Base-by-base conservation (phyloP, 2,888 invertebrate genomes). In the Lithophane socia region DNA sequence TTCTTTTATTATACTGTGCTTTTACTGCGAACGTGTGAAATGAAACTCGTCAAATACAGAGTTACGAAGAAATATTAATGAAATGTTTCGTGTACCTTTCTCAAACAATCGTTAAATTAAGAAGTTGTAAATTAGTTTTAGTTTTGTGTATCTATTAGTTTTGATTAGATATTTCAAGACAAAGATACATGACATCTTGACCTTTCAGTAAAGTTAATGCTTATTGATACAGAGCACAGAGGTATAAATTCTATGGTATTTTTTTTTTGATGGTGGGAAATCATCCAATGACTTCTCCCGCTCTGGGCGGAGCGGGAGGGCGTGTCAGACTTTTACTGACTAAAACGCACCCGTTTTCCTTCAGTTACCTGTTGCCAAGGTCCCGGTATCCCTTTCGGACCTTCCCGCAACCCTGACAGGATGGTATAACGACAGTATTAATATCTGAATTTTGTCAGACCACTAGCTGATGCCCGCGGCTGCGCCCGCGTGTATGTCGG, bases 61-160 rank as follows among this genome's bases (percentile, higher is more conserved):
- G 65, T 54, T n/a, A 44, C 29, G 52, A 83, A 71, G 49, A 61
- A 61, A 75, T 84, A 65, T 69, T 69, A 72, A 79, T 79, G 13
- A 72, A 72, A 66, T 56, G 37, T 54, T 71, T 70, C 44, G 13
- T 61, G 21, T 5, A 16, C n/a, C n/a, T n/a, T n/a, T 69, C 29
- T 60, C 72, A 29, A 47, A 65, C 21, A 73, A 73, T 60, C 5
- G 37, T 73, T 60, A 18, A 13, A 63, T 47, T 65, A 60, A 65
- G 65, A 73, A 54, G 24, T 73, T 73, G 24, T 61, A 24, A 54
- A 80, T 80, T 73, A 61, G 54, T 79, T 66, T 78, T 29, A 54
- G 80, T 80, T 73, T 73, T 70, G 49, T 69, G 18, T 70, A 16
- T 66, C 24, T 65, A 54, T 60, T 81, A 37, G 42, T 64, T 80